Percentiles rank a stretch among this genome's conserved stretches.
phyloP scores from a whole-genome alignment of 2,797 vertebrate species.

The Dicrostonyx torquatus region DNA sequence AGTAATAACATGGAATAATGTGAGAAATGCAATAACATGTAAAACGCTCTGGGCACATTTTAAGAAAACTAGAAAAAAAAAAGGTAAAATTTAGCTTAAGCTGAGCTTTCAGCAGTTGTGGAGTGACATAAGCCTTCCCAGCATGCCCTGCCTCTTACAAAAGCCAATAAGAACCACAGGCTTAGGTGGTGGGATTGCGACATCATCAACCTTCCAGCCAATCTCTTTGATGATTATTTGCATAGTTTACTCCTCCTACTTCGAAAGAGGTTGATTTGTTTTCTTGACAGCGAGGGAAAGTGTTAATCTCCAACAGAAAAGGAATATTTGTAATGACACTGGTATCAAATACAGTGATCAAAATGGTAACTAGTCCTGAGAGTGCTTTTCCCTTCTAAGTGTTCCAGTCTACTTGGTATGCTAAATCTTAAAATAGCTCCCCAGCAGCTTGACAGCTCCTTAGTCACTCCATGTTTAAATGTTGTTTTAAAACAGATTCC shows the following conservation, averaged over 20 bases:
- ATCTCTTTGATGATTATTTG: conserved; percentile 60
- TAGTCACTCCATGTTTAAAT: conserved; percentile 37
- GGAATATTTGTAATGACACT: conserved; percentile 37
- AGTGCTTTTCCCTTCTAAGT: conserved; percentile 15
- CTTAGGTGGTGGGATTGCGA: conserved; percentile 75
- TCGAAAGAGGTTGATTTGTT: conserved; percentile 56
- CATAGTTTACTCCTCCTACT: conserved; percentile 58
- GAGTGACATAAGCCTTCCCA: not conserved
- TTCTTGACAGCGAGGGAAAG: conserved; percentile 28
- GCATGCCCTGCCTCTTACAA: conserved; percentile 9
- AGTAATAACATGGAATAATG: not conserved
- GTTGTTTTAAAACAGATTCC: conserved; percentile 37
- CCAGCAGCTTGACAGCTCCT: not conserved
- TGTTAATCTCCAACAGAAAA: conserved; percentile 46
- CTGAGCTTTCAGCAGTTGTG: conserved; percentile 21
- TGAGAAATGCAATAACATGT: conserved; percentile 2
- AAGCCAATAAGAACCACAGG: conserved; percentile 62
- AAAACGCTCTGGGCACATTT: conserved; percentile 53
- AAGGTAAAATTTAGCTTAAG: conserved; percentile 46
- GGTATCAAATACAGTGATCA: conserved; percentile 18
- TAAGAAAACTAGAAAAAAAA: not conserved
- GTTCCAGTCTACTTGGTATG: not conserved
- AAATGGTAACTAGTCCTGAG: conserved; percentile 17
- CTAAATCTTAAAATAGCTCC: conserved; percentile 48
- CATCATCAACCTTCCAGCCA: conserved; percentile 51